phyloP scores from a whole-genome alignment of 2,888 invertebrate species.

The Dryocosmus kuriphilus region DNA sequence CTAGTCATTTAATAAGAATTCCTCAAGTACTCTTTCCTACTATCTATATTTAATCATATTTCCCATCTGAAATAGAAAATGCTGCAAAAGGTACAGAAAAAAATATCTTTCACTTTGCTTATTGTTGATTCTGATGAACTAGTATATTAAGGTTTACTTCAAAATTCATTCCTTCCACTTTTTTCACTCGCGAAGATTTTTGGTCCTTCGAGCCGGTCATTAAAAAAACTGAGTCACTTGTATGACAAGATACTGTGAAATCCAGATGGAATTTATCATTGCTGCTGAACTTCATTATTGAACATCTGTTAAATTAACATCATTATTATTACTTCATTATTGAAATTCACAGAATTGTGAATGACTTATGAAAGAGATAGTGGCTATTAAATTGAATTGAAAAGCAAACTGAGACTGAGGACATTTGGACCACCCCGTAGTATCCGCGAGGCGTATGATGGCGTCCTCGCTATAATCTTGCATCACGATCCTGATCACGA shows the following conservation, averaged over 20 bases:
- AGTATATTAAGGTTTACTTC: no score
- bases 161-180: no score
- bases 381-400: constrained; percentile 11
- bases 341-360: background rate
- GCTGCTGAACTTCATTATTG: background rate
- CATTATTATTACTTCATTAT: background rate
- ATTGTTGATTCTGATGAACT: no score
- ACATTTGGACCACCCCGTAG: constrained; percentile 69
- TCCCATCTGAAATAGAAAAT: no score
- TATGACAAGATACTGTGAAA: no score
- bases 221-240: no score
- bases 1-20: constrained; percentile 7
- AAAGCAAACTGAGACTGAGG: constrained; percentile 14
- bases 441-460: constrained; percentile 65
- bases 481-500: constrained; percentile 72
- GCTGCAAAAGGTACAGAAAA: no score
- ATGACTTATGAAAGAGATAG: background rate
- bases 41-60: background rate
- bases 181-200: no score
- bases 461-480: constrained; percentile 67
- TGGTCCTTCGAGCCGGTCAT: no score
- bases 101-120: no score
- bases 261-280: no score
- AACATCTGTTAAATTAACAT: no score
- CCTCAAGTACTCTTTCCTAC: background rate